Conservation (phyloP, 2,888 invertebrate genomes). For the Lysandra bellargus region DNA sequence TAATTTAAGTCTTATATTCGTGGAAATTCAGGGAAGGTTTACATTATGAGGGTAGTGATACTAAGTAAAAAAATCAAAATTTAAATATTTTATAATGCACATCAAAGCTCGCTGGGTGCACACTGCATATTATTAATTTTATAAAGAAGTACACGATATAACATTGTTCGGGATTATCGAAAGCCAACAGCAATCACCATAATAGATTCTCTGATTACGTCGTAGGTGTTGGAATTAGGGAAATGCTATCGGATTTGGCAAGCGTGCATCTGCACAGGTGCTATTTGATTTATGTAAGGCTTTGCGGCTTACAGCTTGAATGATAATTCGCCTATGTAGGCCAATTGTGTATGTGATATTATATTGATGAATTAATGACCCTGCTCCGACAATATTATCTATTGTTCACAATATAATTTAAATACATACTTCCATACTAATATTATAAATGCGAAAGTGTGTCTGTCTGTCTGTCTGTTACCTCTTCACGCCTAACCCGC, state of each 20-base stretch:
- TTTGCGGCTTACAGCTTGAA: slow-evolving; percentile 34
- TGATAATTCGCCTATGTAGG: slow-evolving; percentile 26
- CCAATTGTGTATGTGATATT: slow-evolving; percentile 13
- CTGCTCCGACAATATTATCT: neutral
- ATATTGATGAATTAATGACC: slow-evolving; percentile 13
- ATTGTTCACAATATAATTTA: neutral
- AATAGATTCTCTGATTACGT: slow-evolving; percentile 25
- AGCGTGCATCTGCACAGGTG: slow-evolving; percentile 46
- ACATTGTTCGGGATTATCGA: neutral
- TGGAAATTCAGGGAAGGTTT: too few relatives aligned
- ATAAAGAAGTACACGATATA: neutral
- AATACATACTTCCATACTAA: too few relatives aligned
- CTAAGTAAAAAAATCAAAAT: too few relatives aligned
- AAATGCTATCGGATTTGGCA: slow-evolving; percentile 53
- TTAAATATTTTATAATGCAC: too few relatives aligned
- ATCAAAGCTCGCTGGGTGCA: neutral
- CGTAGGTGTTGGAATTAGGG: slow-evolving; percentile 48
- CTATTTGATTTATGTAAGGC: slow-evolving; percentile 31
- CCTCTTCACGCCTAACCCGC: too few relatives aligned
- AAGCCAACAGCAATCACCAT: slow-evolving; percentile 6
- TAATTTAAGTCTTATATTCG: too few relatives aligned
- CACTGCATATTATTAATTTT: neutral
- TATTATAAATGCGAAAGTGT: too few relatives aligned
- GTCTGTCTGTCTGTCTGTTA: too few relatives aligned
- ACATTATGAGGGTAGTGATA: too few relatives aligned